phyloP scores from a whole-genome alignment of 2,888 invertebrate species.

The Celastrina argiolus region DNA sequence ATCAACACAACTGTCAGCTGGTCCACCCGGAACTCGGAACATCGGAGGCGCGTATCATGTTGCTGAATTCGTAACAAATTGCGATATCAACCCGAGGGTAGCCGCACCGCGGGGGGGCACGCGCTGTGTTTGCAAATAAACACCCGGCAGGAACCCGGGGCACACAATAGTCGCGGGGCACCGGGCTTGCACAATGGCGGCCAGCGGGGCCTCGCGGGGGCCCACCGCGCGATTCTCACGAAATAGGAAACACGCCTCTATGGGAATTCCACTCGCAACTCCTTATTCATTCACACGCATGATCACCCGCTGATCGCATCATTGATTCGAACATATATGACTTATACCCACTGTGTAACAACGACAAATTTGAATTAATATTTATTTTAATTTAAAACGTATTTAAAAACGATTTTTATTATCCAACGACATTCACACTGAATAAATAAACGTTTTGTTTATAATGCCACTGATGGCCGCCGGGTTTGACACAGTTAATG shows the following conservation, averaged over 20 bases:
- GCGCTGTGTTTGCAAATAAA: slow-evolving; percentile 73
- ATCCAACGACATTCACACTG: slow-evolving; percentile 12
- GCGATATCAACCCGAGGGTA: slow-evolving; percentile 46
- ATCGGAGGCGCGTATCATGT: slow-evolving; percentile 47
- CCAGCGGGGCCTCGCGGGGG: slow-evolving; percentile 53
- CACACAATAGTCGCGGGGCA: slow-evolving; percentile 40
- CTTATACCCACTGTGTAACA: slow-evolving; percentile 29
- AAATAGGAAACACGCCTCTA: slow-evolving; percentile 50
- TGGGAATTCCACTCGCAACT: slow-evolving; percentile 39
- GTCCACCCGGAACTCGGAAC: slow-evolving; percentile 28
- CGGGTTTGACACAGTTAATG: not conserved
- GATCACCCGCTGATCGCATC: slow-evolving; percentile 30
- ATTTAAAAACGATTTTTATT: slow-evolving; percentile 13
- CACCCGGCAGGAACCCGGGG: slow-evolving; percentile 60
- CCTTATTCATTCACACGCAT: slow-evolving; percentile 30
- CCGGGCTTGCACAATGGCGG: slow-evolving; percentile 54
- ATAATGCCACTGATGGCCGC: not conserved
- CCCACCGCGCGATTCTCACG: slow-evolving; percentile 57
- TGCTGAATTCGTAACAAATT: slow-evolving; percentile 65
- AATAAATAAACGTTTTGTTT: slow-evolving; percentile 17
- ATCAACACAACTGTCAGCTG: not conserved
- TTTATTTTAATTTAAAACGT: slow-evolving; percentile 14
- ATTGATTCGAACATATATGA: slow-evolving; percentile 28
- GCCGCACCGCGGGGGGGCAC: slow-evolving; percentile 51
- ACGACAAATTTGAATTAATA: slow-evolving; percentile 24